A percentile compares a stretch with the other conserved stretches of the same genome.
Conservation (phyloP, 2,797 vertebrate species). For the Cichlasoma orientale region DNA sequence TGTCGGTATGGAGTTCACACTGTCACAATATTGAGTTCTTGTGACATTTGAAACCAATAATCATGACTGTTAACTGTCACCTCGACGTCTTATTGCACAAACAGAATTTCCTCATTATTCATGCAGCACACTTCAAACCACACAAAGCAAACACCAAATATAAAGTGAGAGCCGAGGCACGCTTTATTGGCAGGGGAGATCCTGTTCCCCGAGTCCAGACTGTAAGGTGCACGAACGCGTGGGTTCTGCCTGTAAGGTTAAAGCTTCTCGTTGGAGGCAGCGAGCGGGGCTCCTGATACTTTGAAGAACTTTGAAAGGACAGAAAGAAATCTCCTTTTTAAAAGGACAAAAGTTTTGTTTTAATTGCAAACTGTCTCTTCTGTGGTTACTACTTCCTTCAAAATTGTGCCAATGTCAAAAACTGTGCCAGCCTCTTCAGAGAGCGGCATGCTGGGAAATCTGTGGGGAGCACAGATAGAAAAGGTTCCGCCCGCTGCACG, state of each 20-base stretch:
- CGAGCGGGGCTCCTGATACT: background rate
- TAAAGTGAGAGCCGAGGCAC: background rate
- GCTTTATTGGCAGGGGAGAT: background rate
- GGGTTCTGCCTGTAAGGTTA: background rate
- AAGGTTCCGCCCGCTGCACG: background rate
- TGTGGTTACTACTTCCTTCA: background rate
- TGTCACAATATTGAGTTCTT: constrained; percentile 31
- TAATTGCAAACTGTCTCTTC: background rate
- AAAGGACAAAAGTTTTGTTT: background rate
- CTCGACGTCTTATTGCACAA: constrained; percentile 10
- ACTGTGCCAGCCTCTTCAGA: constrained; percentile 1
- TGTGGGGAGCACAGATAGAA: background rate
- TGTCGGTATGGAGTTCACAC: constrained; percentile 15
- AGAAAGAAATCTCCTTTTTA: background rate
- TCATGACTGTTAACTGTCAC: constrained; percentile 31
- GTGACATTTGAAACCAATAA: constrained; percentile 38
- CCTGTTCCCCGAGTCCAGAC: background rate
- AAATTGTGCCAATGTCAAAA: background rate
- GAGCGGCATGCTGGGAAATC: background rate
- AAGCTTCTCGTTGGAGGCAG: background rate
- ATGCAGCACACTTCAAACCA: background rate
- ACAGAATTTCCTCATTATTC: constrained; percentile 9
- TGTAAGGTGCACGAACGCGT: background rate
- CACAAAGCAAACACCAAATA: background rate
- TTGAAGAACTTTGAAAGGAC: constrained; percentile 5